A percentile compares a stretch with the other conserved stretches of the same genome.
Evolutionary conservation across 1,140 invertebrate species (phyloP).

Genomic region (Meloidogyne exigua): DNA sequence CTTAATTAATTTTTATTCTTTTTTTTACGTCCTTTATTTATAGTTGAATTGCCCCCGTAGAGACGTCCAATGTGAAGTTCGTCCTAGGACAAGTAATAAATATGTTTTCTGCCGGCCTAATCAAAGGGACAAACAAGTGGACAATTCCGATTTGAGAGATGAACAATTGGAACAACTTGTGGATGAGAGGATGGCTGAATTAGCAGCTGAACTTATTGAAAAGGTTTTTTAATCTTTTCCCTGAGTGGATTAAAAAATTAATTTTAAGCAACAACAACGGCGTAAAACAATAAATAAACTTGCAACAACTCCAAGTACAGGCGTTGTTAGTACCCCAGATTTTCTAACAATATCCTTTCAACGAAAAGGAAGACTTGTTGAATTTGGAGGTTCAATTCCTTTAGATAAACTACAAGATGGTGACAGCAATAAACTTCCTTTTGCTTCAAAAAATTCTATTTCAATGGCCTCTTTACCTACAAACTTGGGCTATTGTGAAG

Average conservation of each 20-base stretch:
- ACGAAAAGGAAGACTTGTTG: slow-evolving; percentile 3
- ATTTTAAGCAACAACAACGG: background rate
- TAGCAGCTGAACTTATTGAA: background rate
- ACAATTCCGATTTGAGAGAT: slow-evolving; percentile 49
- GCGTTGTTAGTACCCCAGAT: background rate
- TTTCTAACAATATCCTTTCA: slow-evolving; percentile 9
- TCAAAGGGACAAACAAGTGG: slow-evolving; percentile 34
- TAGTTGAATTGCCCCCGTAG: slow-evolving; percentile 41
- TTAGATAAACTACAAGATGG: background rate
- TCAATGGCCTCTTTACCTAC: slow-evolving; percentile 15
- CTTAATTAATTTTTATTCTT: slow-evolving; percentile 21
- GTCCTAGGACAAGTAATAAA: slow-evolving; percentile 49
- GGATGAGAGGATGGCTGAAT: background rate
- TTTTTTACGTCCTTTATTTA: slow-evolving; percentile 8
- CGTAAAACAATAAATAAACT: background rate
- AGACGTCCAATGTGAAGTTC: slow-evolving; percentile 55
- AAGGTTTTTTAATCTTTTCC: too few relatives aligned
- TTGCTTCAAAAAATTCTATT: background rate
- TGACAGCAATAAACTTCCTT: background rate
- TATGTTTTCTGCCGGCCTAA: slow-evolving; percentile 61
- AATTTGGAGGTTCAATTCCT: slow-evolving; percentile 1
- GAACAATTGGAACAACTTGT: slow-evolving; percentile 26
- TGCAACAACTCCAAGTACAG: background rate
- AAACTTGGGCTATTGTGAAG: slow-evolving; percentile 5
- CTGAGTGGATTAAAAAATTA: too few relatives aligned